Evolutionary conservation across 1,140 invertebrate species (phyloP).

Genomic region (Oedothorax gibbosus): DNA sequence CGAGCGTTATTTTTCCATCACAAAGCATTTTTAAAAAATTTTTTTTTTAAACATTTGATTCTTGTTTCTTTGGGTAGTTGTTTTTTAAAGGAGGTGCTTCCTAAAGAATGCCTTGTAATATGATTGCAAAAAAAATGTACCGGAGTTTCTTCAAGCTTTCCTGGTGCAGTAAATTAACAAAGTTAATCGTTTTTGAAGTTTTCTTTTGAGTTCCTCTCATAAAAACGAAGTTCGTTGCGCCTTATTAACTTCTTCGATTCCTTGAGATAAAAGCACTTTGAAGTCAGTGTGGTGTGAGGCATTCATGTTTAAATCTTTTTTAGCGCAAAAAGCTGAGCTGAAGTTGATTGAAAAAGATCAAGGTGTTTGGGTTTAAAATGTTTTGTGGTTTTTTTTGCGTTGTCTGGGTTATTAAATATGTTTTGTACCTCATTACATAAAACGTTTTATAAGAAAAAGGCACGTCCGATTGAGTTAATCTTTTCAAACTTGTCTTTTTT

Average conservation of each 20-base stretch:
- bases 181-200: slow-evolving; percentile 30
- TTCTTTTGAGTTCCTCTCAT: neutral
- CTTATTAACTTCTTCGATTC: slow-evolving; percentile 31
- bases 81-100: neutral
- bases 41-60: neutral
- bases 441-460: neutral
- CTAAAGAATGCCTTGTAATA: slow-evolving; percentile 18
- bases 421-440: neutral
- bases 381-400: neutral
- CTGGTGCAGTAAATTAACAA: slow-evolving; percentile 22
- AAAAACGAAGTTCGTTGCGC: slow-evolving; percentile 24
- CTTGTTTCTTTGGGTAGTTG: neutral
- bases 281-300: slow-evolving; percentile 8
- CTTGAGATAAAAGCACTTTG: slow-evolving; percentile 25
- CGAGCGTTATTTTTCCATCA: slow-evolving; percentile 16
- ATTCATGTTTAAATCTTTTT: slow-evolving; percentile 3
- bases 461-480: neutral
- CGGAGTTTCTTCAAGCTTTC: neutral
- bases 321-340: neutral
- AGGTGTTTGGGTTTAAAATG: slow-evolving; percentile 11
- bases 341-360: slow-evolving; percentile 36
- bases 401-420: slow-evolving; percentile 1
- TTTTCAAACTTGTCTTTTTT: neutral
- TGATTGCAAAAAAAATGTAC: slow-evolving; percentile 6
- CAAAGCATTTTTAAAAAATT: too few relatives aligned